Base-by-base conservation (phyloP, 53 echinoderm and acorn worm genomes). In the Echinarachnius parma region DNA sequence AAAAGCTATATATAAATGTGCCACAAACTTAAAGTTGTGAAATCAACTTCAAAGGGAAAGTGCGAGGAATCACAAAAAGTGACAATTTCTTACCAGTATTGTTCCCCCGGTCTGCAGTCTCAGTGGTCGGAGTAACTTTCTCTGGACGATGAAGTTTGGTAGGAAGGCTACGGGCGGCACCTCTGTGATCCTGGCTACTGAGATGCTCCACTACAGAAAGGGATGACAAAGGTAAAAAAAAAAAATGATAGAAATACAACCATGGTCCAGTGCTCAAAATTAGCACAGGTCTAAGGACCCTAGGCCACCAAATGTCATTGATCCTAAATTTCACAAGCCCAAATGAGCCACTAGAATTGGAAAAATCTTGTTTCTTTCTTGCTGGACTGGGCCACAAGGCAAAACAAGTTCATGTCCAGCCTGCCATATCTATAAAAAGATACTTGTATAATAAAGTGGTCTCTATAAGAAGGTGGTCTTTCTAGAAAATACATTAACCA, bases 91-190 rank as follows among this genome's bases (percentile, higher is more conserved):
- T 62, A 96, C 96, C 85, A 96, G 49, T 29, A 96, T 85, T 26
- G 96, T 87, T 30, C 96, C 96, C 34, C 96, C 91, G 14, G 96
- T 87, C 62, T 96, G 96, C 54, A 83, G 54, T 67, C 91, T 84
- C 19, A 87, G 84, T 27, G 96, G 96, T 35, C 76, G 68, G 20
- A 96, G 63, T 16, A 96, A 85, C 77, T 87, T 96, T 48, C 47
- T 87, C 59, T 96, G 96, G 14, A 96, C 96, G 8, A 96, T 75
- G 31, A 81, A 72, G 57, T 96, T 96, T 44, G 96, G 96, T 31
- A 96, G 75, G 27, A 91, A 61, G 20, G 86, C 91, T 2, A 96
- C 91, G 3, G 96, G 96, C 46, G 96, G 96, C 10, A 96, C 85
- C 33, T 96, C 96, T 19, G 96, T 96, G 14, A 96, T 91, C 18